These are phyloP conservation scores for Isichthys henryi DNA, from an alignment of 2,113 vertebrate genomes.

Conservation along the genomic window DNA sequence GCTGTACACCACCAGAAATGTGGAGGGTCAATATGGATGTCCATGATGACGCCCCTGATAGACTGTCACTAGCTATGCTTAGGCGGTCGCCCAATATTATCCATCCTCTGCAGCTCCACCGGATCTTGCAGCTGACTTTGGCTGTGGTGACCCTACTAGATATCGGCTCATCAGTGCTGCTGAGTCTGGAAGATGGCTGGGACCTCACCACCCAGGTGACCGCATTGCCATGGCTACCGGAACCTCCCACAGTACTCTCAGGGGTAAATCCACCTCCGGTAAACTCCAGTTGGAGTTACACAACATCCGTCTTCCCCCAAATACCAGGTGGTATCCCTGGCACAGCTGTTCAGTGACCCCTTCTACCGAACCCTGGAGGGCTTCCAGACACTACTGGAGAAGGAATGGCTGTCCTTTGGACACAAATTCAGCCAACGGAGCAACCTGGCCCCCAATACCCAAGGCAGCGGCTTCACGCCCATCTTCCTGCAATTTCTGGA, in stretches of 20 bases:
- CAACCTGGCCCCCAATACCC: slow-evolving; percentile 78
- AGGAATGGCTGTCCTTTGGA: slow-evolving; percentile 96
- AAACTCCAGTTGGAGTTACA: slow-evolving; percentile 16
- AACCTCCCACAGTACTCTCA: not conserved
- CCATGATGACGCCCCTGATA: not conserved
- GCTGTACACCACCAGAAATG: not conserved
- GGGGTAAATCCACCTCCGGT: not conserved
- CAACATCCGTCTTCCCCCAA: not conserved
- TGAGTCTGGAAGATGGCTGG: slow-evolving; percentile 97
- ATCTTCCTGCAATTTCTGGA: slow-evolving; percentile 94
- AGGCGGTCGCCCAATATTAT: slow-evolving; percentile 9
- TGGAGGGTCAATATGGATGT: not conserved
- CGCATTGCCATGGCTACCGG: not conserved
- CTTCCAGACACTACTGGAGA: slow-evolving; percentile 89
- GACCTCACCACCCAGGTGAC: slow-evolving; percentile 92
- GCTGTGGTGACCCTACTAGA: slow-evolving; percentile 87
- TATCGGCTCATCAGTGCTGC: slow-evolving; percentile 84
- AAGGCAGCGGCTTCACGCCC: slow-evolving; percentile 88
- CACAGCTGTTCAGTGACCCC: slow-evolving; percentile 87
- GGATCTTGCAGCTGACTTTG: slow-evolving; percentile 81
- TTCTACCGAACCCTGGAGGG: slow-evolving; percentile 95
- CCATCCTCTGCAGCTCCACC: slow-evolving; percentile 74
- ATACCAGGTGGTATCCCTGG: slow-evolving; percentile 81
- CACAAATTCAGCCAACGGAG: slow-evolving; percentile 94
- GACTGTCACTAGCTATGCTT: not conserved